Evolutionary conservation across 2,113 vertebrate species (phyloP), one percentile per base, ranked within the genome.

Genomic region (Coryphaenoides rupestris): DNA sequence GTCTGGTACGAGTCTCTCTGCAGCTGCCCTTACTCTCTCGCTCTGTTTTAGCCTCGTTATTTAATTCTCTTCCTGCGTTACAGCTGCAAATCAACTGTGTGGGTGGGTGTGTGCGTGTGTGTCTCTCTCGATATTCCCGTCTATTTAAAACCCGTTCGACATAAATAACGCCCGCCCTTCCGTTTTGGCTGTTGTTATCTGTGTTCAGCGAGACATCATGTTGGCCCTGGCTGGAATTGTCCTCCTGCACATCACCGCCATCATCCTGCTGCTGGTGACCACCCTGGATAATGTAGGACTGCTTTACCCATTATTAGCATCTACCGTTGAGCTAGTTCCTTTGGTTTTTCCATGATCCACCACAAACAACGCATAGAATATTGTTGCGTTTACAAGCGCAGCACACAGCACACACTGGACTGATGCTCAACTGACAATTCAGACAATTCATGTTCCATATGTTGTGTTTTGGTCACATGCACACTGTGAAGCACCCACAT

Each of bases 251-350:
- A 66, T 91, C 19, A 84, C 87, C 17, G 68, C 85, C 64, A 84
- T 91, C 74, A 83, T 92, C 81, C 80, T 92, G 71, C 88, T 92
- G 10, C 85, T 91, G 76, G 85, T 90, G 74, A 88, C 90, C 61
- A 84, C 88, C 58, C 89, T 92, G 21, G 88, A 91, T 74, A 91
- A 90, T 84, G 91, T 91, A 64, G 88, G 89, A 84, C 21, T 19
- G 0, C 40, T 54, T 47, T n/a, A 5, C 46, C n/a, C 46, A 19
- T 19, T 9, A 26, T 23, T 58, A 12, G 6, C n/a, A n/a, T n/a
- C n/a, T 40, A 40, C 33, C 13, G 9, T 40, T 40, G 33, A 40
- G n/a, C n/a, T n/a, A n/a, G n/a, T n/a, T n/a, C n/a, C n/a, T n/a
- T n/a, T n/a, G n/a, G n/a, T 40, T 40, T 40, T 40, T 2, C 33